Percentiles rank a stretch among this genome's conserved stretches.
These are phyloP conservation scores for Stenotaenia linearis DNA, from an alignment of 2,888 invertebrate species.

Conservation along the genomic window DNA sequence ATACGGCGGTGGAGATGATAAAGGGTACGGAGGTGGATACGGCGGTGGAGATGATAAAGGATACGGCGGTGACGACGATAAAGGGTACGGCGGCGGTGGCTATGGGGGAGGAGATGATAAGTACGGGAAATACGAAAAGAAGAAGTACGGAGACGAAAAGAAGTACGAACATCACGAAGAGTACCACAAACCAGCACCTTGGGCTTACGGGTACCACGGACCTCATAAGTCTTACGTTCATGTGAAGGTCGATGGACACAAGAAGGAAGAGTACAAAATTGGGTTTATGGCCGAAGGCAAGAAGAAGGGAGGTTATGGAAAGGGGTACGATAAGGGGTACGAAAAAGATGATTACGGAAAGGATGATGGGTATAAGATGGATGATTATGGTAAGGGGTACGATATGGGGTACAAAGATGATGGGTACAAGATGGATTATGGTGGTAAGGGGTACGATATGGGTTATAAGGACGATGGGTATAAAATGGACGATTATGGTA, in stretches of 20 bases:
- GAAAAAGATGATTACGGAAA: neutral
- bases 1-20: neutral
- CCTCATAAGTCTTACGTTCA: conserved; percentile 13
- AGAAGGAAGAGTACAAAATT: conserved; percentile 27
- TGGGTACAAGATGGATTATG: neutral
- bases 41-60: neutral
- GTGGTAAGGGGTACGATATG: neutral
- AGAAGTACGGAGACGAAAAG: no score
- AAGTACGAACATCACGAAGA: conserved; percentile 13
- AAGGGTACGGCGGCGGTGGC: no score
- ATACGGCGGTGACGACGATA: neutral
- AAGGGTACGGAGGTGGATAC: neutral
- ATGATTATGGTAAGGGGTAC: neutral
- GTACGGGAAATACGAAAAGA: no score
- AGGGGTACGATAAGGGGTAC: conserved; percentile 8
- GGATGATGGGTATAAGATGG: neutral
- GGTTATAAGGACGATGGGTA: neutral
- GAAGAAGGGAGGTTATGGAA: neutral
- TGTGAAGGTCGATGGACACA: conserved; percentile 18
- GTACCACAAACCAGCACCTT: conserved; percentile 9
- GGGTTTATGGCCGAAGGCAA: neutral
- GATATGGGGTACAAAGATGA: neutral
- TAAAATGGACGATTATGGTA: no score
- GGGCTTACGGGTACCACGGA: conserved; percentile 27
- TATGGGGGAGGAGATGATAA: no score